Evolutionary conservation across 2,888 invertebrate genomes (phyloP), one percentile per base, ranked within the genome.

Genomic region (Lasioglossum figueresi): DNA sequence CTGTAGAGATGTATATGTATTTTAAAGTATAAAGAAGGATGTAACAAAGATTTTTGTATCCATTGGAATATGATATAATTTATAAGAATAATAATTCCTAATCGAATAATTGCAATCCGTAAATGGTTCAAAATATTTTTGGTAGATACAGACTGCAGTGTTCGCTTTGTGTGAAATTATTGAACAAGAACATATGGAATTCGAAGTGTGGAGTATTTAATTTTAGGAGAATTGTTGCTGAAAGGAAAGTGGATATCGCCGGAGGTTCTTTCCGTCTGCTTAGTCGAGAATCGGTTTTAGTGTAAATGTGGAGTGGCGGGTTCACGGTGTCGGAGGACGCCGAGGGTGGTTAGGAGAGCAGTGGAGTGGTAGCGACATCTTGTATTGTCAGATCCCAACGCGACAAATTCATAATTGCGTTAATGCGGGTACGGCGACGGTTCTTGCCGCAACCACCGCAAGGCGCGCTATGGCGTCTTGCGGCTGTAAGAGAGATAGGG

Each of bases 341-440:
- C 80, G 79, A 73, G 81, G 79, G 76, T 81, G 86, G 87, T 82
- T 86, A 79, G 87, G 80, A 82, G 16, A 88, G 87, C 83, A 80
- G 87, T 80, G 84, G 89, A 91, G 90, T 89, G 89, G 89, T 87
- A 90, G 93, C 93, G 91, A 94, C 95, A 94, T 94, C 94, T 94
- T 95, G 95, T 95, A 94, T 94, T 94, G 95, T 94, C 94, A 94
- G 93, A 93, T 93, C 92, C 93, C 93, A 91, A 91, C 92, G 93
- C 94, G 94, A 94, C 93, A 94, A 94, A 95, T 95, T 95, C 94
- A 94, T 95, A 95, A 94, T 94, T 94, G 93, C 94, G 93, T 94
- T 94, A 94, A 94, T 94, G 93, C 93, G 92, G 93, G 92, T 91
- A 92, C 91, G 91, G 90, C 90, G 90, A 90, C 90, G 90, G 90